Conservation (phyloP, 2,888 invertebrate genomes). For the Harmothoe impar region DNA sequence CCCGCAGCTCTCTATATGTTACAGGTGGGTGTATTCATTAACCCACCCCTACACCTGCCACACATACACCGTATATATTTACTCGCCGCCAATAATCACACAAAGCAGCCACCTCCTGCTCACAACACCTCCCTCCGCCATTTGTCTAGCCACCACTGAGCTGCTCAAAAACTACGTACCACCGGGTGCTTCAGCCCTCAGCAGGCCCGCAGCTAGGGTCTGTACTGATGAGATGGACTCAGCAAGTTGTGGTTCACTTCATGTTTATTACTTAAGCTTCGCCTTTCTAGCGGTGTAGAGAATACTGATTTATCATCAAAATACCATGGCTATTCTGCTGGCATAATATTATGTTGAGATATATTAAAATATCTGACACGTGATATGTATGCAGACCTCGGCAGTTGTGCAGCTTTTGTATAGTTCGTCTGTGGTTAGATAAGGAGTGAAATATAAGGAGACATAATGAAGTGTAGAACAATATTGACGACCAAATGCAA, state of each 20-base stretch:
- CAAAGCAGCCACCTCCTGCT: not conserved
- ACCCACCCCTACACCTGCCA: constrained; percentile 8
- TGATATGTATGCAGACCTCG: no score
- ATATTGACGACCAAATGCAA: no score
- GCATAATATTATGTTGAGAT: no score
- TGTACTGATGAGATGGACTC: not conserved
- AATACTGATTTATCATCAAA: no score
- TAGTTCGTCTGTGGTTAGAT: no score
- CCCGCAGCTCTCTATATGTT: not conserved
- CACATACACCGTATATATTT: not conserved
- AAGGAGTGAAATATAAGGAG: no score
- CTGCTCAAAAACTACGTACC: constrained; percentile 24
- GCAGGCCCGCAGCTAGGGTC: not conserved
- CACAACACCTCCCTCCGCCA: not conserved
- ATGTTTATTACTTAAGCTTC: no score
- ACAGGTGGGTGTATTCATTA: constrained; percentile 27
- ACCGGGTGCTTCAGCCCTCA: not conserved
- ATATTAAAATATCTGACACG: no score
- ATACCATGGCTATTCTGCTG: no score
- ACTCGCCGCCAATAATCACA: constrained; percentile 4
- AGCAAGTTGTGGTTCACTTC: not conserved
- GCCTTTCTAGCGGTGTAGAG: no score
- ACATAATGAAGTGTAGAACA: no score
- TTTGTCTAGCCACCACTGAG: not conserved
- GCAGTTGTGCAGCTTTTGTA: no score